Percentiles rank a stretch among this genome's conserved stretches.
These are phyloP conservation scores for Trachelus troglodyta DNA, from an alignment of 2,888 invertebrate genomes.

Conservation along the genomic window DNA sequence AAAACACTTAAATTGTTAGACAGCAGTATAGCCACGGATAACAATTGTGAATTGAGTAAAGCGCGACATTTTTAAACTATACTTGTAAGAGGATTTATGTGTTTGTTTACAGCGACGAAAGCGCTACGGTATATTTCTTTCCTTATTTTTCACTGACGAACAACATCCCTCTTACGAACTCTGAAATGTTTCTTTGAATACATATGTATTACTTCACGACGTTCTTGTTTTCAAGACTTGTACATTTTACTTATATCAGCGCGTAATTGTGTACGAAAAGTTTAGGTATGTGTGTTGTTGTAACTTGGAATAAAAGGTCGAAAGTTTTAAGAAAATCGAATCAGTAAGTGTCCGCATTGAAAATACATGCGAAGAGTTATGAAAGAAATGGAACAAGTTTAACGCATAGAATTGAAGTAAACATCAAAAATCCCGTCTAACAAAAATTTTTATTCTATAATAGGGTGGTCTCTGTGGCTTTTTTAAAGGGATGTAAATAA, in stretches of 20 bases:
- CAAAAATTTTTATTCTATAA: background rate
- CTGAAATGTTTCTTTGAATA: constrained; percentile 1
- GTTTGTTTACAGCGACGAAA: constrained; percentile 35
- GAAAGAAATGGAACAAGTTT: background rate
- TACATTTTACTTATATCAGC: background rate
- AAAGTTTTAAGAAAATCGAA: background rate
- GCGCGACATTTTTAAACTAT: background rate
- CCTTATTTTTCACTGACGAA: constrained; percentile 1
- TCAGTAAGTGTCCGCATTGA: background rate
- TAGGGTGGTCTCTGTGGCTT: background rate
- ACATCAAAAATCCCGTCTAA: background rate
- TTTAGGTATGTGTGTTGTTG: background rate
- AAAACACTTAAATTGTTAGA: background rate
- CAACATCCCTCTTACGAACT: background rate
- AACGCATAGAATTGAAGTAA: background rate
- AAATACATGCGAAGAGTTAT: background rate
- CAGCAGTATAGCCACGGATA: background rate
- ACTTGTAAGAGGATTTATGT: constrained; percentile 31
- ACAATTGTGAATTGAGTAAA: background rate
- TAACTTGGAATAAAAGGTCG: background rate
- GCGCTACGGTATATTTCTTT: background rate
- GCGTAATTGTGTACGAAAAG: background rate
- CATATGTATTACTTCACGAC: background rate
- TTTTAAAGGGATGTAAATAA: background rate
- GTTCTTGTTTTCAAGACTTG: background rate